Base-by-base conservation (phyloP, 2,797 vertebrate genomes). In the Melanotaenia trifasciata region DNA sequence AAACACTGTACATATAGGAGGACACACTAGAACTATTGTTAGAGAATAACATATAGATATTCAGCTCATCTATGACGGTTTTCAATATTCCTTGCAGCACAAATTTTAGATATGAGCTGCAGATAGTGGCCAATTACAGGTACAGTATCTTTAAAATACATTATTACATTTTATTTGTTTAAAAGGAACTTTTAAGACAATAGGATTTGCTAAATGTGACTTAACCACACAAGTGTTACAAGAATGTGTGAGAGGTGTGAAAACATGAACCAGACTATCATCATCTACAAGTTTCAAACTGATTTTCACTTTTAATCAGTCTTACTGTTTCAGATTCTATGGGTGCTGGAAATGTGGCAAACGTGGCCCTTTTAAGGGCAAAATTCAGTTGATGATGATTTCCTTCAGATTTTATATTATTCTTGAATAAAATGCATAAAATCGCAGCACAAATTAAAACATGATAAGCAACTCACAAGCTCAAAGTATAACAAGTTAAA, bases 241-340 rank as follows among this genome's bases (percentile, higher is more conserved):
- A 53, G 64, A 57, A 64, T 30, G 30, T 58, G 67, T 24, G 38
- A 58, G n/a, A 35, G 26, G 60, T 64, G 60, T 72, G 70, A 64
- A 58, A 64, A 50, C n/a, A 26, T 7, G 47, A 57, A 22, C 4
- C 38, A 58, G 7, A 53, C 5, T 11, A 36, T 43, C 24, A 35
- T 59, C 26, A 59, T 28, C 8, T 30, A 16, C 28, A 16, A 22
- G 58, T 36, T 38, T 64, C 12, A 59, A 45, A 9, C 47, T 26
- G 14, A 43, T n/a, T 45, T 45, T 18, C 0, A 43, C 12, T 40
- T 40, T 11, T 40, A 12, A 36, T 10, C 14, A 18, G 6, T 47
- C 20, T n/a, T 10, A n/a, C 2, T 20, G 20, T 47, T 2, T 6
- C 20, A 47, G 16, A 30, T 30, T 30, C 28, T 30, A 30, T 30